Base-by-base conservation (phyloP, 2,888 invertebrate species). In the Pyrrhia umbra region DNA sequence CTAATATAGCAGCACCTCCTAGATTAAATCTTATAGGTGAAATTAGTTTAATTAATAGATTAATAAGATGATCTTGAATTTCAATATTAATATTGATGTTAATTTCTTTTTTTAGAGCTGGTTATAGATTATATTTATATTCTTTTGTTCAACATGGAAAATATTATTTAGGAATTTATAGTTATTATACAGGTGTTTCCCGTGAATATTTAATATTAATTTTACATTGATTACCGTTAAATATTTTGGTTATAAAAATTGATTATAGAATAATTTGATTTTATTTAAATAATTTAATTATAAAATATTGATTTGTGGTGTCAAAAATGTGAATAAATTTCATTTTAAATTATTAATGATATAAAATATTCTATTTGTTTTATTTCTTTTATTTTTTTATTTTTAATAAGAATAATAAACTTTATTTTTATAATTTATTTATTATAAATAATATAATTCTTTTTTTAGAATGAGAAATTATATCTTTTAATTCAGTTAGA, bases 271-370 rank as follows among this genome's bases (percentile, higher is more conserved):
- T 93, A 86, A 89, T 95, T 87, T 95, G 92, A 85, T 88, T 95
- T 90, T 93, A 93, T 90, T 96, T 96, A 95, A 95, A 94, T 96
- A 96, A 95, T 96, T 96, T 96, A 96, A 92, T 47, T 75, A n/a
- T n/a, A 96, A 96, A 96, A 96, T 95, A 91, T 95, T 96, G 95
- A 96, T 96, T 96, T 96, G 96, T 96, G 96, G 95, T 82, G 64
- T 96, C 95, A 96, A 94, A 90, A 94, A 95, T 95, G 90, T 95
- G 93, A 90, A 23, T 45, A 54, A 74, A 74, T 27, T 79, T 92
- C 92, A 95, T 92, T 94, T 95, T 95, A 95, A 86, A 88, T 95
- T 90, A 92, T 91, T 83, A 81, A 89, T 75, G 77, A 77, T 66
- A 58, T 82, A 84, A 91, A 92, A 88, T 89, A 92, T 87, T 93